These are phyloP conservation scores for Argyresthia albistria DNA, from an alignment of 2,888 invertebrate genomes.

Conservation along the genomic window DNA sequence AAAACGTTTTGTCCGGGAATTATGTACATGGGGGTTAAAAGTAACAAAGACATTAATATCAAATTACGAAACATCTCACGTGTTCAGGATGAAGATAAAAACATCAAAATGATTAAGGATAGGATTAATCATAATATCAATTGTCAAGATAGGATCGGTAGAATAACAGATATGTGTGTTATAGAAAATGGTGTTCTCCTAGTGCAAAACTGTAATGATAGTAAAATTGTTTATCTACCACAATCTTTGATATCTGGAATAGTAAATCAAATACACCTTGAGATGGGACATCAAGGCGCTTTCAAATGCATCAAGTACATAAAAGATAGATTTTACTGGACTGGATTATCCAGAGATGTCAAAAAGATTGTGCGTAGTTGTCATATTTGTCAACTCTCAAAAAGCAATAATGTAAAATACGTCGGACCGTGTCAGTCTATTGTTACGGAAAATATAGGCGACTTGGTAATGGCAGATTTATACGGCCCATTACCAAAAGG, in stretches of 20 bases:
- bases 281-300: constrained; percentile 8
- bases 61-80: too few relatives aligned
- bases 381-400: too few relatives aligned
- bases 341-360: too few relatives aligned
- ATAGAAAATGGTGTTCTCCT: not conserved
- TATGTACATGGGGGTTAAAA: too few relatives aligned
- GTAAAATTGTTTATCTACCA: constrained; percentile 1
- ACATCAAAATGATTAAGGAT: not conserved
- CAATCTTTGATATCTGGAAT: not conserved
- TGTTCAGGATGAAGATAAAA: too few relatives aligned
- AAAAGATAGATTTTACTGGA: too few relatives aligned
- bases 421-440: not conserved
- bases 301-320: constrained; percentile 2
- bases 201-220: not conserved
- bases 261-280: constrained; percentile 3
- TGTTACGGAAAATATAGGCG: constrained; percentile 5
- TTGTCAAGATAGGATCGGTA: not conserved
- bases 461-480: constrained; percentile 6
- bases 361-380: too few relatives aligned
- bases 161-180: not conserved
- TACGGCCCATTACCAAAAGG: not conserved
- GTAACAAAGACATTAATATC: too few relatives aligned
- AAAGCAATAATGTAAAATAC: too few relatives aligned
- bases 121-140: too few relatives aligned
- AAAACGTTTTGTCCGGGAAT: too few relatives aligned